A percentile compares a stretch with the other conserved stretches of the same genome.
phyloP scores from a whole-genome alignment of 2,888 invertebrate genomes.

The Himalopsyche tibetana region DNA sequence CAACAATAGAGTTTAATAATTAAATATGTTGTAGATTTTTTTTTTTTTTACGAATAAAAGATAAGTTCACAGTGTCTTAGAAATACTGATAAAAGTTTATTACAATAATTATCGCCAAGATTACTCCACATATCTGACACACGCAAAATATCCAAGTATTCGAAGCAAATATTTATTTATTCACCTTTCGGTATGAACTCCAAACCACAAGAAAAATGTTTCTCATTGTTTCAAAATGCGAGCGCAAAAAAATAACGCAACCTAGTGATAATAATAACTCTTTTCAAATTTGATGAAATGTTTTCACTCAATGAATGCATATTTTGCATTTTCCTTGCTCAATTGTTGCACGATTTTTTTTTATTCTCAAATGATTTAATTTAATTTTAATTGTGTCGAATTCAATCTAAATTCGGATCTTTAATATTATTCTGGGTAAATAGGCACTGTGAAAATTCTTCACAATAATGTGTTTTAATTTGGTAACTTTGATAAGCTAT shows the following conservation, averaged over 20 bases:
- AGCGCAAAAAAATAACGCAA: slow-evolving; percentile 52
- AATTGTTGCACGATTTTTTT: slow-evolving; percentile 35
- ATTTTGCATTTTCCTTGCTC: slow-evolving; percentile 52
- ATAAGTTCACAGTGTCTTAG: not conserved
- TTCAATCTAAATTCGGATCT: slow-evolving; percentile 30
- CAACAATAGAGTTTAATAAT: too few relatives aligned
- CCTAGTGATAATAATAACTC: slow-evolving; percentile 39
- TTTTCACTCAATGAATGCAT: slow-evolving; percentile 56
- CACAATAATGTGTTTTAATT: not conserved
- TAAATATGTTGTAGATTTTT: too few relatives aligned
- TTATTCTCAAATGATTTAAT: slow-evolving; percentile 38
- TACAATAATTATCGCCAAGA: not conserved
- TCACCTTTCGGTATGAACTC: slow-evolving; percentile 41
- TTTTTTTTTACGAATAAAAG: not conserved
- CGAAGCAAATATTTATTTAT: slow-evolving; percentile 12
- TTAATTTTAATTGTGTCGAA: slow-evolving; percentile 40
- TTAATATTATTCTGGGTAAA: slow-evolving; percentile 38
- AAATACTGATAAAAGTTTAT: not conserved
- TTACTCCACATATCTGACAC: slow-evolving; percentile 37
- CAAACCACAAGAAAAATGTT: slow-evolving; percentile 23
- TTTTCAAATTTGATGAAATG: slow-evolving; percentile 52
- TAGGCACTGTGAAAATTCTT: slow-evolving; percentile 8
- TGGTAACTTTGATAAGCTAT: not conserved
- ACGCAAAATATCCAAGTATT: not conserved
- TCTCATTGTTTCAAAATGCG: slow-evolving; percentile 50